Conservation (phyloP, 2,888 invertebrate genomes). For the Willowsia nigromaculata region DNA sequence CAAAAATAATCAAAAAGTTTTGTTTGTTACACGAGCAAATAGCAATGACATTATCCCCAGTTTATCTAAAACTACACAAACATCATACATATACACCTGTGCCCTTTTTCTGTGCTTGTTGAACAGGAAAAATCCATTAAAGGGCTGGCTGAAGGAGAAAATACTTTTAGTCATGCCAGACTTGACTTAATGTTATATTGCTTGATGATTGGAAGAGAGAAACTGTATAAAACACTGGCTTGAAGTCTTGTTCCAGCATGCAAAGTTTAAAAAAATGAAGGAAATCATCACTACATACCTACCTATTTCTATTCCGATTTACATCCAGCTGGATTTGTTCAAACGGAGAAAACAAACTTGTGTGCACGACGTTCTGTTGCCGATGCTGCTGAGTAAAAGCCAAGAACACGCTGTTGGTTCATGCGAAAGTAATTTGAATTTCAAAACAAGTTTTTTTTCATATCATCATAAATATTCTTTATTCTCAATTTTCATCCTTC, state of each 20-base stretch:
- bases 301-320: neutral
- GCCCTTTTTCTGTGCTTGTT: slow-evolving; percentile 10
- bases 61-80: neutral
- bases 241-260: no score
- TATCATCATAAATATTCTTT: neutral
- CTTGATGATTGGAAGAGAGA: neutral
- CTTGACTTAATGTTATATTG: neutral
- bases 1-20: slow-evolving; percentile 1
- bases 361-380: neutral
- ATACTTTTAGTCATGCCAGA: slow-evolving; percentile 21
- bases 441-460: neutral
- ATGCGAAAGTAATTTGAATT: neutral
- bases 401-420: neutral
- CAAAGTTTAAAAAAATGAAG: neutral
- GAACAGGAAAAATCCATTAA: slow-evolving; percentile 48
- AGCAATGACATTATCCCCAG: neutral
- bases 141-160: neutral
- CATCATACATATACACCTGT: neutral
- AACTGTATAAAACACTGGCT: neutral
- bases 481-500: neutral
- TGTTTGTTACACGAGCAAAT: neutral
- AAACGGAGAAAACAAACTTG: neutral
- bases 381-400: neutral
- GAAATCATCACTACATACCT: neutral
- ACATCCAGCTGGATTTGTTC: neutral